These are phyloP conservation scores for Hemistola chrysoprasaria DNA, from an alignment of 2,888 invertebrate genomes.

Conservation along the genomic window DNA sequence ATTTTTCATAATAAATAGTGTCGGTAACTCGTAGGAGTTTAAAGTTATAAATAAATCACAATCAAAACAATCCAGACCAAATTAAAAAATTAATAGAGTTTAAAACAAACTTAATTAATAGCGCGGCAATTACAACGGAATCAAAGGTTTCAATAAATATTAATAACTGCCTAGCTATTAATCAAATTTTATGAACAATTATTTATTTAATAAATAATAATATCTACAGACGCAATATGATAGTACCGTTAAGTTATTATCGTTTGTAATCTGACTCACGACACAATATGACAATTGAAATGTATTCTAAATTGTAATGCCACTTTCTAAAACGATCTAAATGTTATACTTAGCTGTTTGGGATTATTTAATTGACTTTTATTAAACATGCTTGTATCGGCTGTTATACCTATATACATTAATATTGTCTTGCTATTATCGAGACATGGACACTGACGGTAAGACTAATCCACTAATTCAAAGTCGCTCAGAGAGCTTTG, in stretches of 20 bases:
- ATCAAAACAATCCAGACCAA: no score
- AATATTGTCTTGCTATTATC: no score
- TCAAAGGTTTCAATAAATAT: conserved; percentile 10
- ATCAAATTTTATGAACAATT: conserved; percentile 17
- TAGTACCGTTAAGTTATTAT: conserved; percentile 20
- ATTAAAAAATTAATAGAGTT: background rate
- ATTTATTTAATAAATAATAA: conserved; percentile 19
- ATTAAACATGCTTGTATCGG: no score
- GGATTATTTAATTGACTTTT: no score
- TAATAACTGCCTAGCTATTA: conserved; percentile 14
- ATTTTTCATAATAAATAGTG: no score
- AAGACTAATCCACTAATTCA: no score
- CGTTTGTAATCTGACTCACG: conserved; percentile 18
- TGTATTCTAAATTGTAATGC: conserved; percentile 7
- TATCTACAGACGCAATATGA: conserved; percentile 17
- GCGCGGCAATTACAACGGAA: conserved; percentile 3
- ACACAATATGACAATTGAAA: conserved; percentile 22
- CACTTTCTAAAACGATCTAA: conserved; percentile 12
- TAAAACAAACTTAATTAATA: background rate
- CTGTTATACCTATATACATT: no score
- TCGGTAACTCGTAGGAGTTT: no score
- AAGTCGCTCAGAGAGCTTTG: no score
- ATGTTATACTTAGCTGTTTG: no score
- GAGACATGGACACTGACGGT: no score
- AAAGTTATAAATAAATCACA: no score